phyloP scores from a whole-genome alignment of 1,140 invertebrate genomes.

The Zophobas morio region DNA sequence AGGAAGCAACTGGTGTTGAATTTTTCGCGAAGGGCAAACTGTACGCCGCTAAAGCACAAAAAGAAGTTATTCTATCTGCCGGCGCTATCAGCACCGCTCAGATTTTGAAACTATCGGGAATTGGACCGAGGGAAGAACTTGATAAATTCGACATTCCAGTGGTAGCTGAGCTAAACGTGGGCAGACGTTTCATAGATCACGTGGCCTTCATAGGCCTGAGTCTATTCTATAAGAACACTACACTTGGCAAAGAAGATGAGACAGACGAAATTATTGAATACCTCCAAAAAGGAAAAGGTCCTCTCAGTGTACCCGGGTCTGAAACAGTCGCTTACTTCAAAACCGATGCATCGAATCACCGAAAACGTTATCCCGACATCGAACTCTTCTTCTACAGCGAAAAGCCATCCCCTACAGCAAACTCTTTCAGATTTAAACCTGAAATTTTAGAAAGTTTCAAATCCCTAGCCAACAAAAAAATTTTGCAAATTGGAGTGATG shows the following conservation, averaged over 20 bases:
- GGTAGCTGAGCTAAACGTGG: slow-evolving; percentile 69
- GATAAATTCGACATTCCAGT: slow-evolving; percentile 67
- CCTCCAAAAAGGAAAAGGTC: slow-evolving; percentile 67
- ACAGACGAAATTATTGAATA: slow-evolving; percentile 61
- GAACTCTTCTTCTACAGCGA: slow-evolving; percentile 64
- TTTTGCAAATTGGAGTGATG: slow-evolving; percentile 71
- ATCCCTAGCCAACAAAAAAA: slow-evolving; percentile 30
- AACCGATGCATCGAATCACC: slow-evolving; percentile 62
- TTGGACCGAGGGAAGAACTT: slow-evolving; percentile 79
- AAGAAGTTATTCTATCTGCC: slow-evolving; percentile 80
- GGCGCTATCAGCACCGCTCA: slow-evolving; percentile 93
- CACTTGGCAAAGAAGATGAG: slow-evolving; percentile 22
- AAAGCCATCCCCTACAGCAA: slow-evolving; percentile 14
- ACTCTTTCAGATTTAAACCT: slow-evolving; percentile 37
- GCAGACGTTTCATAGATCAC: slow-evolving; percentile 73
- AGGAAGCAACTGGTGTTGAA: slow-evolving; percentile 76
- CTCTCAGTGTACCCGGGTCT: slow-evolving; percentile 66
- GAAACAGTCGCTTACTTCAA: slow-evolving; percentile 68
- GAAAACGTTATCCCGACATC: slow-evolving; percentile 71
- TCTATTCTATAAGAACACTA: slow-evolving; percentile 54
- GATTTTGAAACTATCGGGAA: slow-evolving; percentile 84
- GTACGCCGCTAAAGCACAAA: slow-evolving; percentile 71
- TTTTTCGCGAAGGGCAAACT: slow-evolving; percentile 69
- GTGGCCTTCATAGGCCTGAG: slow-evolving; percentile 66
- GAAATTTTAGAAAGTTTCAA: slow-evolving; percentile 47